Conservation (phyloP, 2,797 vertebrate species). For the Rhinogobio ventralis region DNA sequence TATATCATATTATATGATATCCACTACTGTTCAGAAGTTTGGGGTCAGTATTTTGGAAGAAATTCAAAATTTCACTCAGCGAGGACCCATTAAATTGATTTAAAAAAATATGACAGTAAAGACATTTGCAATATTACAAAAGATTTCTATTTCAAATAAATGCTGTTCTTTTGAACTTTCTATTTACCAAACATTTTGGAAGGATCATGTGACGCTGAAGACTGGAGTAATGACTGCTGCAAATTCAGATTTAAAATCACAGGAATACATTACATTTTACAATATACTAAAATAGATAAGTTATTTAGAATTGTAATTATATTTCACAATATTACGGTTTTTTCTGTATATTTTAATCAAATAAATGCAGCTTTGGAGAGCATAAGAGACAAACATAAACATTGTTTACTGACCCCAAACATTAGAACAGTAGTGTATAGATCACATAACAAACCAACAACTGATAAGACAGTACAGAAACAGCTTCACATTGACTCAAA, state of each 20-base stretch:
- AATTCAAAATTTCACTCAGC: background rate
- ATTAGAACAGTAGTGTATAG: background rate
- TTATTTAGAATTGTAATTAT: background rate
- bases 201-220: background rate
- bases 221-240: background rate
- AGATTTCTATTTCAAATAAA: background rate
- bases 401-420: background rate
- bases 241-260: background rate
- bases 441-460: background rate
- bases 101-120: background rate
- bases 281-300: background rate
- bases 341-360: background rate
- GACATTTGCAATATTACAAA: background rate
- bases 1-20: background rate
- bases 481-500: background rate
- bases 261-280: background rate
- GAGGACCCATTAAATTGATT: background rate
- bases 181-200: background rate
- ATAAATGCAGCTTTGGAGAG: background rate
- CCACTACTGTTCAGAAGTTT: background rate
- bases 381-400: background rate
- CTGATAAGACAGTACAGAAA: background rate
- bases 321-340: background rate
- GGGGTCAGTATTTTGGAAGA: background rate
- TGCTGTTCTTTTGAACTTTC: background rate